Evolutionary conservation across 2,113 vertebrate species (phyloP), one percentile per base, ranked within the genome.

Genomic region (Calidris pugnax): DNA sequence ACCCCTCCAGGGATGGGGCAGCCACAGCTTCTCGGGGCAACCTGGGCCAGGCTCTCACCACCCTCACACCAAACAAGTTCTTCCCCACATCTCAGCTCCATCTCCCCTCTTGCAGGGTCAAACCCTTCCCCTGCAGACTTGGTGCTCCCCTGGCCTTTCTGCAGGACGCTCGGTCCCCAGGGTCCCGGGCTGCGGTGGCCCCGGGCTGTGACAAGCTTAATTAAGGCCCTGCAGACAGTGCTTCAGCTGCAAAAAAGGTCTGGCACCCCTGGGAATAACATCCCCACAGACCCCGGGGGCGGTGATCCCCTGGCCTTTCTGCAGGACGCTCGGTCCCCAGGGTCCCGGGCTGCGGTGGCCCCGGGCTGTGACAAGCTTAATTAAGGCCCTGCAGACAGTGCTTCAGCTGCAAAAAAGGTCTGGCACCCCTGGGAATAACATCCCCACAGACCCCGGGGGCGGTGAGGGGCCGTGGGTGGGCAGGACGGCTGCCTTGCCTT

Each of bases 161-260:
- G n/a, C 2, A 2, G 39, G 39, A 7, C 39, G 48, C 48, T 20
- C 4, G 12, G 8, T 21, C 47, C 48, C 55, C 1, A 2, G 1
- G 5, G 47, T 15, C 48, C 55, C 1, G 1, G 1, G 5, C 55
- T 15, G 47, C 28, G 6, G 14, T 9, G 2, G 12, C 39, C 9
- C 22, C 2, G 8, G 19, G 43, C 35, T 16, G 43, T 11, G 7
- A 12, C 5, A 3, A n/a, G 62, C 53, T 59, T 33, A 5, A 8
- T 3, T 28, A 4, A 11, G 8, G 10, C 43, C 32, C 1, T 2
- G 24, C 28, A 30, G 41, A 14, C 6, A 4, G 41, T 2, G 15
- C n/a, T 47, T 37, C 8, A 7, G 82, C 17, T 27, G 14, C 14
- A 41, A 1, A 1, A 57, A 57, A 23, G 9, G 19, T 41, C 53